Conservation (phyloP, 2,888 invertebrate species). For the Zonitis immaculata region DNA sequence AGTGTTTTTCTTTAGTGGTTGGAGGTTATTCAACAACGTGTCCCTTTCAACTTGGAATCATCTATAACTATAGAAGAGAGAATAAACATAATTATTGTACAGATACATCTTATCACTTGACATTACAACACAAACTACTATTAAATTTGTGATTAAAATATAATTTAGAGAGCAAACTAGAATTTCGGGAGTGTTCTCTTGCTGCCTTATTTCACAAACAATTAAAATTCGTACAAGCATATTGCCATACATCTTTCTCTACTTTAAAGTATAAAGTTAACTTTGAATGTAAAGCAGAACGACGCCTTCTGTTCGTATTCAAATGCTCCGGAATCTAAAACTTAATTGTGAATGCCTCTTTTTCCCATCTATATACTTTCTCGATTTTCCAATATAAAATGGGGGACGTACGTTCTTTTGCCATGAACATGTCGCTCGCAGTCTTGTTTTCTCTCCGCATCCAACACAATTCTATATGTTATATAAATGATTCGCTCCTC, state of each 20-base stretch:
- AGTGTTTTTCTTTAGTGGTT: too few species aligned
- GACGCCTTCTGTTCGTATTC: constrained; percentile 14
- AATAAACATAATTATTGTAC: background rate
- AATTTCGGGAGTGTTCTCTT: background rate
- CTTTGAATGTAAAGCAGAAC: constrained; percentile 6
- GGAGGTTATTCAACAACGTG: too few species aligned
- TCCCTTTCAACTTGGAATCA: too few species aligned
- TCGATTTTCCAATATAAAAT: background rate
- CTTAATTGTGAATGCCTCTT: constrained; percentile 21
- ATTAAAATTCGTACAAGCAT: constrained; percentile 22
- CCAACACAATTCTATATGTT: too few species aligned
- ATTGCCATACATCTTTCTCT: constrained; percentile 24
- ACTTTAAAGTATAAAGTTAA: background rate
- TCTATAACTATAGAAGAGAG: too few species aligned
- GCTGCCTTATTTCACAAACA: background rate
- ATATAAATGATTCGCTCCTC: too few species aligned
- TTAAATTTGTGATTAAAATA: background rate
- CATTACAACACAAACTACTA: background rate
- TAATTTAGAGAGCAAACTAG: background rate
- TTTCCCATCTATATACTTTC: background rate
- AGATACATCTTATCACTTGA: background rate
- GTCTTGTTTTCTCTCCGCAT: too few species aligned
- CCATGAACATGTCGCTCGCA: too few species aligned
- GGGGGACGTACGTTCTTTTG: too few species aligned
- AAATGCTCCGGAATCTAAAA: background rate